Conservation (phyloP, 2,797 vertebrate genomes). For the Ctenopoma kingsleyae region DNA sequence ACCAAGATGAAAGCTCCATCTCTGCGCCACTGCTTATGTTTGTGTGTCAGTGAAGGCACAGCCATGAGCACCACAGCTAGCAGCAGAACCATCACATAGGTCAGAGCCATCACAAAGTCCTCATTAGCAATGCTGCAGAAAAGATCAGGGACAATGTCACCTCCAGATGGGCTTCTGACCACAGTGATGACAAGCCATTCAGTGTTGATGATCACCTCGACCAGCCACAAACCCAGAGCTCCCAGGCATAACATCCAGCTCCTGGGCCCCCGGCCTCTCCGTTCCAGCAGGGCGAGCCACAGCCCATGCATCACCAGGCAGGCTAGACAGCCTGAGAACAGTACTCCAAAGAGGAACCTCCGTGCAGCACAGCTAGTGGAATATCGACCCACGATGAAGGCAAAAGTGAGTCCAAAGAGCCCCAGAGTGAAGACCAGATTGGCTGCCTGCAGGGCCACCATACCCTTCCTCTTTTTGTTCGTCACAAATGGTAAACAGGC, state of each 20-base stretch:
- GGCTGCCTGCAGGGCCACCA: constrained; percentile 88
- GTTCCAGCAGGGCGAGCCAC: constrained; percentile 85
- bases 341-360: constrained; percentile 92
- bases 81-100: constrained; percentile 92
- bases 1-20: constrained; percentile 88
- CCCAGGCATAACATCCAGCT: constrained; percentile 86
- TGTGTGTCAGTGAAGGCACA: constrained; percentile 83
- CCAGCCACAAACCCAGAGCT: constrained; percentile 87
- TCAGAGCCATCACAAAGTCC: constrained; percentile 92
- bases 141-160: neutral
- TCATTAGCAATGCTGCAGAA: constrained; percentile 85
- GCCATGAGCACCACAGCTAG: constrained; percentile 80
- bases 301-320: constrained; percentile 89
- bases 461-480: constrained; percentile 87
- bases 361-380: constrained; percentile 89
- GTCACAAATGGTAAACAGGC: constrained; percentile 89
- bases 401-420: constrained; percentile 92
- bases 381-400: constrained; percentile 88
- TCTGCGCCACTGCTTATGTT: constrained; percentile 84
- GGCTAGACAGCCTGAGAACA: constrained; percentile 91
- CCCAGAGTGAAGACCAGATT: constrained; percentile 90
- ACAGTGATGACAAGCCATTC: constrained; percentile 94
- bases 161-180: constrained; percentile 41
- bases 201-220: constrained; percentile 93
- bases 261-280: constrained; percentile 80